These are phyloP conservation scores for Zosterops japonicus DNA, from an alignment of 2,113 vertebrate genomes.

Conservation along the genomic window DNA sequence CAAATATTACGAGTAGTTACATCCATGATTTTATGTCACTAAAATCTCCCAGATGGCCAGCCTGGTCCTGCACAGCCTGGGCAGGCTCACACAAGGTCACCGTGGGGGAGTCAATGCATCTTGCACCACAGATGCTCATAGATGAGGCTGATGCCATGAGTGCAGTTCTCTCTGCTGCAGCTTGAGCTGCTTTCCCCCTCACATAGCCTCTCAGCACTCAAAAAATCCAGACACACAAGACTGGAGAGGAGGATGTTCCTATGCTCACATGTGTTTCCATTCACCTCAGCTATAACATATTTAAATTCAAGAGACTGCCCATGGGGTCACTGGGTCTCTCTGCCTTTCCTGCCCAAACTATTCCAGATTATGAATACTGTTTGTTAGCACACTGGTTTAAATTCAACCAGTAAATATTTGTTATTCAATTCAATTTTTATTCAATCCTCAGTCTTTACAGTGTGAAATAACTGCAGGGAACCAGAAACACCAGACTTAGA, in stretches of 20 bases:
- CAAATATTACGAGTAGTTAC: background rate
- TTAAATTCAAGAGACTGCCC: background rate
- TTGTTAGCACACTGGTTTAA: background rate
- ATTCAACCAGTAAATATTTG: background rate
- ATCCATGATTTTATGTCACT: background rate
- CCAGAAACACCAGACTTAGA: background rate
- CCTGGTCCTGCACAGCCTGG: background rate
- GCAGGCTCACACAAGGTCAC: background rate
- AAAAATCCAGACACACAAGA: background rate
- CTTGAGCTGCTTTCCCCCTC: background rate
- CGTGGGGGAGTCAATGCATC: accelerated
- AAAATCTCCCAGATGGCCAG: background rate
- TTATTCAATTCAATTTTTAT: background rate
- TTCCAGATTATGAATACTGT: background rate
- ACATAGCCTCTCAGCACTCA: background rate
- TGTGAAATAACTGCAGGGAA: background rate
- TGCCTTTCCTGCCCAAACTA: background rate
- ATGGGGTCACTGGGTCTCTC: background rate
- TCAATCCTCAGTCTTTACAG: background rate
- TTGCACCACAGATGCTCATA: accelerated
- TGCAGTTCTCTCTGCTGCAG: background rate
- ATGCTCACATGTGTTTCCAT: accelerated
- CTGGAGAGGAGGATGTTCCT: background rate
- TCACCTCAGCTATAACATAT: background rate
- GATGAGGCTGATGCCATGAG: background rate